Evolutionary conservation across 1,140 invertebrate species (phyloP).

Genomic region (Trachymyrmex septentrionalis): DNA sequence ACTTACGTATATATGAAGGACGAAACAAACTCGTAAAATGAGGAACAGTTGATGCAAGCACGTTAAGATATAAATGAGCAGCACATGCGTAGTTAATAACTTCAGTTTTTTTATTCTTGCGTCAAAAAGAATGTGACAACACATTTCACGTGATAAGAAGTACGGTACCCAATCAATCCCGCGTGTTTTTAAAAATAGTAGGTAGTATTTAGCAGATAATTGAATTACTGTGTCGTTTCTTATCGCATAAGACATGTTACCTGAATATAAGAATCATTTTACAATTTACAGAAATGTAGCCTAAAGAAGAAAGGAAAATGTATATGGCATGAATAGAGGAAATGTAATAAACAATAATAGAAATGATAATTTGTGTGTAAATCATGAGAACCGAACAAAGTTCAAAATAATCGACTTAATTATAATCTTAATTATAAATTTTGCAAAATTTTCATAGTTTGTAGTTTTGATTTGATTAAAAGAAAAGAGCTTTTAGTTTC

Average conservation of each 20-base stretch:
- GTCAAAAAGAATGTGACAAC: conserved; percentile 8
- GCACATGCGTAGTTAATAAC: conserved; percentile 6
- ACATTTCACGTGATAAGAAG: neutral
- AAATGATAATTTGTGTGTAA: neutral
- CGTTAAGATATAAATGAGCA: conserved; percentile 2
- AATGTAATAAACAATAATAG: neutral
- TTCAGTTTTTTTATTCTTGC: neutral
- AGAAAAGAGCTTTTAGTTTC: no score
- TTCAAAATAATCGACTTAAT: neutral
- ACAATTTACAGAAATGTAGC: neutral
- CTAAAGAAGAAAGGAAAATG: neutral
- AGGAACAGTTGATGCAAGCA: neutral
- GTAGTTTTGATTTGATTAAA: neutral
- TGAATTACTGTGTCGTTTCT: neutral
- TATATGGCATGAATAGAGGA: neutral
- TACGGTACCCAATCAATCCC: neutral
- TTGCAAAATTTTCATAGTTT: neutral
- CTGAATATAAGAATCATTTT: neutral
- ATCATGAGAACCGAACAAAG: neutral
- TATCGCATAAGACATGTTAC: neutral
- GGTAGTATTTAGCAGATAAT: neutral
- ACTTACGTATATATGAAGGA: neutral
- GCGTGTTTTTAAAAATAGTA: conserved; percentile 1
- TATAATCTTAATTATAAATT: neutral
- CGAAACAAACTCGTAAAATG: neutral